Percentiles rank a stretch among this genome's conserved stretches.
phyloP scores from a whole-genome alignment of 2,888 invertebrate species.

The Polyommatus icarus region DNA sequence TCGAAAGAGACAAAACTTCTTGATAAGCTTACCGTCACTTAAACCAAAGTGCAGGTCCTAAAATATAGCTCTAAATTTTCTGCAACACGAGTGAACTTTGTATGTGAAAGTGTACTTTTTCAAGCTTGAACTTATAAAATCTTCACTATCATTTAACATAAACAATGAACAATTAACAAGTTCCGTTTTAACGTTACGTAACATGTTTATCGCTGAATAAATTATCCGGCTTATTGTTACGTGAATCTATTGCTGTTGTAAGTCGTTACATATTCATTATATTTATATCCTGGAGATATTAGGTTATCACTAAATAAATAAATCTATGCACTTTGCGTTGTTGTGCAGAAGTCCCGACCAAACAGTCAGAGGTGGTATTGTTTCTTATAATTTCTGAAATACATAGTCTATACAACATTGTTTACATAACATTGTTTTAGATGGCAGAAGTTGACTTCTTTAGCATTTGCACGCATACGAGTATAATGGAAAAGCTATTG shows the following conservation, averaged over 20 bases:
- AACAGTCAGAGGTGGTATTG: too few species aligned
- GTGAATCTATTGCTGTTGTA: slow-evolving; percentile 11
- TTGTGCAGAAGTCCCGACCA: neutral
- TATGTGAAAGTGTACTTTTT: neutral
- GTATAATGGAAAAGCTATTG: neutral
- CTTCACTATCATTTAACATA: neutral
- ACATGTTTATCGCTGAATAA: slow-evolving; percentile 21
- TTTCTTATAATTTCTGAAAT: too few species aligned
- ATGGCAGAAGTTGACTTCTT: neutral
- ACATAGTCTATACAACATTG: too few species aligned
- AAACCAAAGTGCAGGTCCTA: neutral
- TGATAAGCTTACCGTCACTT: too few species aligned
- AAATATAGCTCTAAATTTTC: neutral
- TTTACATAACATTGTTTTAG: too few species aligned
- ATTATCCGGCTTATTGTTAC: slow-evolving; percentile 15
- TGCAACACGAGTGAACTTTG: neutral
- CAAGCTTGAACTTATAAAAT: neutral
- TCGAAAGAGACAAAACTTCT: too few species aligned
- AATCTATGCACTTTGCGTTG: neutral
- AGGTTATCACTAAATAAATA: slow-evolving; percentile 6
- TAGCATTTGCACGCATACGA: neutral
- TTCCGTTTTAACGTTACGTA: slow-evolving; percentile 16
- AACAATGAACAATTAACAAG: slow-evolving; percentile 12
- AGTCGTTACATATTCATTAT: neutral
- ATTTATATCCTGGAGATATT: slow-evolving; percentile 1